A percentile compares a stretch with the other conserved stretches of the same genome.
These are phyloP conservation scores for Beaufortia kweichowensis DNA, from an alignment of 2,113 vertebrate genomes.

Conservation along the genomic window DNA sequence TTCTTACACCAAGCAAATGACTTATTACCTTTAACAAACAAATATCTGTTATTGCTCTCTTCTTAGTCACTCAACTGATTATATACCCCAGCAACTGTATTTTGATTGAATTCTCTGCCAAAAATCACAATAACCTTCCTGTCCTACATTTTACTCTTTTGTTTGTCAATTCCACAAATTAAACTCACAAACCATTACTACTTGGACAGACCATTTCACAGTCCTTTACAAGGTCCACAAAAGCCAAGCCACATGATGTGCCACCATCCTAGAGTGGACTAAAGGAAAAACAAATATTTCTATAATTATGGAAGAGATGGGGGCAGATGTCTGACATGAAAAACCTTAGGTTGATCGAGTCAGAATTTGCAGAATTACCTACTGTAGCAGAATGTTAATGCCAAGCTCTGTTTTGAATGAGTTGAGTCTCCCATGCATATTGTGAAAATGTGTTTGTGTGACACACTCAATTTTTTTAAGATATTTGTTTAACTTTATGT, in stretches of 20 bases:
- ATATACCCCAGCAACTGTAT: not conserved
- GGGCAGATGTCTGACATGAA: conserved; percentile 79
- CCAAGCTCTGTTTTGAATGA: too few species aligned
- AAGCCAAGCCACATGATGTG: conserved; percentile 66
- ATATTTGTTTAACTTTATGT: too few species aligned
- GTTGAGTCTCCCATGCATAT: too few species aligned
- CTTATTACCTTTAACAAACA: not conserved
- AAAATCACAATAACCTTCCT: conserved; percentile 25
- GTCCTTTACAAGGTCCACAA: conserved; percentile 61
- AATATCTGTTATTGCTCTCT: not conserved
- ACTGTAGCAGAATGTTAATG: too few species aligned
- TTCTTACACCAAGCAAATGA: not conserved
- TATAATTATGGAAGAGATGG: conserved; percentile 79
- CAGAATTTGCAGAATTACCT: conserved; percentile 20
- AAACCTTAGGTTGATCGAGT: conserved; percentile 77
- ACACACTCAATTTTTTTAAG: too few species aligned
- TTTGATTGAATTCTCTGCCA: not conserved
- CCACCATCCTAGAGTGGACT: conserved; percentile 68
- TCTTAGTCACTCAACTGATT: not conserved
- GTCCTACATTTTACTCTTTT: conserved; percentile 22
- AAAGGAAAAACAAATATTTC: conserved; percentile 80
- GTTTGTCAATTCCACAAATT: conserved; percentile 42
- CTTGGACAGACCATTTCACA: conserved; percentile 65
- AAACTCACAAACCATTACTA: conserved; percentile 65
- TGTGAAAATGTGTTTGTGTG: too few species aligned